phyloP scores from a whole-genome alignment of 2,888 invertebrate genomes.

The Eudemis profundana region DNA sequence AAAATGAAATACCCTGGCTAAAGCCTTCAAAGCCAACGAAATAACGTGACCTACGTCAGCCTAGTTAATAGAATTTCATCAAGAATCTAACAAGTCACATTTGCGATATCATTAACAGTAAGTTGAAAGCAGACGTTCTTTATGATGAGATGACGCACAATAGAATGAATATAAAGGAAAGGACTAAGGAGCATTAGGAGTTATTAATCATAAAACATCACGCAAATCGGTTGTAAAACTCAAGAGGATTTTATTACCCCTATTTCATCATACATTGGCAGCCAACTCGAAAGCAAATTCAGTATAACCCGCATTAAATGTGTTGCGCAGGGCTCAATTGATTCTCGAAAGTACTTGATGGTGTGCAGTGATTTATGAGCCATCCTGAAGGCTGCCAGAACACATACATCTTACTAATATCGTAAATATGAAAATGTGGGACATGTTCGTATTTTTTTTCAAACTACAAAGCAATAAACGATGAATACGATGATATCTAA shows the following conservation, averaged over 20 bases:
- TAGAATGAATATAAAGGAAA: too few relatives aligned
- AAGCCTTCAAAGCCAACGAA: too few relatives aligned
- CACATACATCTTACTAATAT: neutral
- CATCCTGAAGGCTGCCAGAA: constrained; percentile 7
- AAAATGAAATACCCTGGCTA: too few relatives aligned
- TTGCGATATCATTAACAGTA: too few relatives aligned
- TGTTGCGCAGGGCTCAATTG: constrained; percentile 1
- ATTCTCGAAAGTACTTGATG: constrained; percentile 13
- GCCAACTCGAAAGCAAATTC: constrained; percentile 14
- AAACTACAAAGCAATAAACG: neutral
- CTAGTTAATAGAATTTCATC: too few relatives aligned
- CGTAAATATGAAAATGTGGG: neutral
- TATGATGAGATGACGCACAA: too few relatives aligned
- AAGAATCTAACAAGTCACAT: too few relatives aligned
- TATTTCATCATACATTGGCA: constrained; percentile 28
- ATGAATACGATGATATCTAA: too few relatives aligned
- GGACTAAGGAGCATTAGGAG: too few relatives aligned
- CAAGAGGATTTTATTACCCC: constrained; percentile 11
- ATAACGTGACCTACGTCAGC: too few relatives aligned
- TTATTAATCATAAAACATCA: constrained; percentile 25
- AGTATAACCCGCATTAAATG: neutral
- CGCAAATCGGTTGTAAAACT: constrained; percentile 6
- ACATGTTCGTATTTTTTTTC: neutral
- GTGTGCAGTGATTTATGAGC: constrained; percentile 21
- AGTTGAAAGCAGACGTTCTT: too few relatives aligned